These are phyloP conservation scores for Zeuzera pyrina DNA, from an alignment of 2,888 invertebrate species.

Conservation along the genomic window DNA sequence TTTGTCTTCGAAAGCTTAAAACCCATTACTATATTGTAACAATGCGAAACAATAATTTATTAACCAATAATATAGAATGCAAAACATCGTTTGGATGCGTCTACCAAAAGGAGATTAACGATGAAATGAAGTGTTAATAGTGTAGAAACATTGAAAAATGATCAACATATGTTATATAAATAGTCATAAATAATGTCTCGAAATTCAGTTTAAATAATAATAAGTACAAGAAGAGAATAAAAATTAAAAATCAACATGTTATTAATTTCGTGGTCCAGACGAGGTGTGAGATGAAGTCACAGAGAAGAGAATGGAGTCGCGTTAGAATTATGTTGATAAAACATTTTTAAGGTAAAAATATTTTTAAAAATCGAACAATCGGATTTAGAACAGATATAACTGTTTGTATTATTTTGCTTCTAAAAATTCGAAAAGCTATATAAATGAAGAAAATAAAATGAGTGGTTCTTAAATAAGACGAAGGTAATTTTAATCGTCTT, in stretches of 20 bases:
- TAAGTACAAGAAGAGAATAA: slow-evolving; percentile 65
- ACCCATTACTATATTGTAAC: slow-evolving; percentile 33
- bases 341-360: too few relatives aligned
- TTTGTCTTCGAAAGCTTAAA: slow-evolving; percentile 17
- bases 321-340: too few relatives aligned
- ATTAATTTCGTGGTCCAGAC: slow-evolving; percentile 64
- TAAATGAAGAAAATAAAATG: too few relatives aligned
- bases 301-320: slow-evolving; percentile 29
- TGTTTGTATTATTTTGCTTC: too few relatives aligned
- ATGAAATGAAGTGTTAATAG: slow-evolving; percentile 71
- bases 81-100: slow-evolving; percentile 36
- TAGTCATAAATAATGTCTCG: slow-evolving; percentile 68
- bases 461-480: too few relatives aligned
- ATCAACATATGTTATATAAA: slow-evolving; percentile 73
- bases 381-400: too few relatives aligned
- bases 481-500: too few relatives aligned
- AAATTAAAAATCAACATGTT: slow-evolving; percentile 69
- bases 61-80: slow-evolving; percentile 26
- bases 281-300: slow-evolving; percentile 66
- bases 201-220: slow-evolving; percentile 72
- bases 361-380: too few relatives aligned
- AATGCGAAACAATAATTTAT: slow-evolving; percentile 36
- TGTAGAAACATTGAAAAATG: slow-evolving; percentile 71
- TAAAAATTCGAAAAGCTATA: too few relatives aligned
- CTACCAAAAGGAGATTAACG: slow-evolving; percentile 58